Conservation (phyloP, 2,888 invertebrate species). For the Drosophila helvetica region DNA sequence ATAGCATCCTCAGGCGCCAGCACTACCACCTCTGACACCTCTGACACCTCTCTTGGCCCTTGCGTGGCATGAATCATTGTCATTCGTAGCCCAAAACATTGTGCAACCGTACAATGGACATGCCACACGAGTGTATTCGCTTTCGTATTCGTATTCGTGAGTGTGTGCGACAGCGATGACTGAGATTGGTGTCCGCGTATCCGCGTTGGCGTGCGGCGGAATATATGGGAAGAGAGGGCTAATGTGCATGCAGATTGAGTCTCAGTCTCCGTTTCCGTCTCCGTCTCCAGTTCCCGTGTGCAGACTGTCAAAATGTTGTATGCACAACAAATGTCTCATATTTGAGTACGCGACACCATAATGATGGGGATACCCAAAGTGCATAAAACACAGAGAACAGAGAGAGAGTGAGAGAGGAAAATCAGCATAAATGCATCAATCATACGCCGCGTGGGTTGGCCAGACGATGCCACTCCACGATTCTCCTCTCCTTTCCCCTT, state of each 20-base stretch:
- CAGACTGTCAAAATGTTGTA: constrained; percentile 73
- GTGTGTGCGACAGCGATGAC: constrained; percentile 24
- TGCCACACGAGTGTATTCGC: background rate
- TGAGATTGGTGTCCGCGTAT: constrained; percentile 37
- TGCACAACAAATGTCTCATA: constrained; percentile 78
- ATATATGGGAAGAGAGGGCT: constrained; percentile 40
- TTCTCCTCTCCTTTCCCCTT: constrained; percentile 18
- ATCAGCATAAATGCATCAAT: constrained; percentile 66
- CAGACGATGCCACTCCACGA: constrained; percentile 55
- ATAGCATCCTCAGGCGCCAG: constrained; percentile 12
- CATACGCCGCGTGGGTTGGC: constrained; percentile 71
- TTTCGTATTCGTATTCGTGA: background rate
- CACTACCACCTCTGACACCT: no score
- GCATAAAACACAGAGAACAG: constrained; percentile 65
- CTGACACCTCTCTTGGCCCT: background rate
- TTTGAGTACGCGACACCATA: constrained; percentile 71
- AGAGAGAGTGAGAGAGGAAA: constrained; percentile 38
- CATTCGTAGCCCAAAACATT: constrained; percentile 65
- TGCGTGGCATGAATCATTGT: constrained; percentile 68
- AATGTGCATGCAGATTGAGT: constrained; percentile 66
- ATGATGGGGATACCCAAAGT: constrained; percentile 74
- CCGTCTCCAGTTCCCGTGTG: constrained; percentile 1
- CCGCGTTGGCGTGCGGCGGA: constrained; percentile 32
- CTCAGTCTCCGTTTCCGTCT: constrained; percentile 4
- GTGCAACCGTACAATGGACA: constrained; percentile 67